These are phyloP conservation scores for Glareola pratincola DNA, from an alignment of 2,113 vertebrate species.

Conservation along the genomic window DNA sequence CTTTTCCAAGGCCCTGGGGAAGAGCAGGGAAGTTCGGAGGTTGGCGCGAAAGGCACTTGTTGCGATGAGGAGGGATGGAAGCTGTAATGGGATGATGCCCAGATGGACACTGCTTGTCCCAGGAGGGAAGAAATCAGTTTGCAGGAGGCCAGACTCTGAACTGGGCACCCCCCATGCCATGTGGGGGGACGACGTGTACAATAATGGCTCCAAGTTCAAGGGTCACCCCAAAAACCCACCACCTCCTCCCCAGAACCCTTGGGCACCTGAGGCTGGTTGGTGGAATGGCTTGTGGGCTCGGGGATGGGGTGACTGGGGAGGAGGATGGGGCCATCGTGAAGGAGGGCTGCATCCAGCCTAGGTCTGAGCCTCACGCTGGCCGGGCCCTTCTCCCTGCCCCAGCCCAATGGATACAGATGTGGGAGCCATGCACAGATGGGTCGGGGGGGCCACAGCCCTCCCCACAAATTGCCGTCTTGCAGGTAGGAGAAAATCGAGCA, in stretches of 20 bases:
- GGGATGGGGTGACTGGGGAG: not conserved
- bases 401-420: not conserved
- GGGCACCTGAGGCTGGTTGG: not conserved
- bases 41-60: fast-evolving
- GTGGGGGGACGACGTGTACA: not conserved
- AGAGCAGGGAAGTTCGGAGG: fast-evolving
- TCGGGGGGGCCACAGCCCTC: not conserved
- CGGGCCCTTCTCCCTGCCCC: not conserved
- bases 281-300: not conserved
- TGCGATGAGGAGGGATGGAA: fast-evolving
- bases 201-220: not conserved
- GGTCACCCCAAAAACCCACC: not conserved
- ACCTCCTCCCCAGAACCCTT: fast-evolving
- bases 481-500: not conserved
- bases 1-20: not conserved
- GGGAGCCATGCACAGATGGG: fast-evolving
- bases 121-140: not conserved
- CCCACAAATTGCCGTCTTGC: fast-evolving
- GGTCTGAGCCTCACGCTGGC: not conserved
- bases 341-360: not conserved
- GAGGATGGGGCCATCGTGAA: fast-evolving
- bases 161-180: not conserved
- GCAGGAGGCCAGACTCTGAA: not conserved
- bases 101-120: fast-evolving
- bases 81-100: fast-evolving